These are phyloP conservation scores for Ferdinandea cuprea DNA, from an alignment of 2,888 invertebrate species.

Conservation along the genomic window DNA sequence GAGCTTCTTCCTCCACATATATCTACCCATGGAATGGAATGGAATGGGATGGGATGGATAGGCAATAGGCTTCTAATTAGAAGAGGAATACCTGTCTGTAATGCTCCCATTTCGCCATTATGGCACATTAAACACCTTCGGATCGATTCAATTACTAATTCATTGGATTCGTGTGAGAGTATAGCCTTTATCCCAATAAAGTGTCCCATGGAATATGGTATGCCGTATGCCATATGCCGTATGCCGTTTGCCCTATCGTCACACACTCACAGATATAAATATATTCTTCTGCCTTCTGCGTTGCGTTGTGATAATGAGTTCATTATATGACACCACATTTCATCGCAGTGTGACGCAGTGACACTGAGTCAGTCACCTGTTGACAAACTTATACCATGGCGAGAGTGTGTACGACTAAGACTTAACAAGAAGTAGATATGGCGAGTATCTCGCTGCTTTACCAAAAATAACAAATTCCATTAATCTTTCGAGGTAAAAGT, in stretches of 20 bases:
- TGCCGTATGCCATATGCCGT: too few relatives aligned
- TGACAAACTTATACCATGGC: slow-evolving; percentile 33
- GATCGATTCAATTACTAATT: slow-evolving; percentile 60
- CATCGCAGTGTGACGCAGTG: slow-evolving; percentile 8
- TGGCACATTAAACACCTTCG: slow-evolving; percentile 56
- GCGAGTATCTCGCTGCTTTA: slow-evolving; percentile 22
- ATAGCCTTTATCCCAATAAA: slow-evolving; percentile 4
- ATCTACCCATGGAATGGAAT: too few relatives aligned
- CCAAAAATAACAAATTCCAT: slow-evolving; percentile 46
- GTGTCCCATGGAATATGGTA: background rate
- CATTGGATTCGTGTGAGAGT: slow-evolving; percentile 40
- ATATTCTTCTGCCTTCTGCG: background rate
- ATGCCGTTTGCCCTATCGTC: too few relatives aligned
- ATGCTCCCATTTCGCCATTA: slow-evolving; percentile 16
- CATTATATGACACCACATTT: slow-evolving; percentile 37
- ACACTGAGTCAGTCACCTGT: slow-evolving; percentile 11
- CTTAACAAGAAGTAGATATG: too few relatives aligned
- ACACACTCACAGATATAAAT: too few relatives aligned
- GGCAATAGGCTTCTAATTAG: slow-evolving; percentile 16
- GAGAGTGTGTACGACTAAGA: background rate
- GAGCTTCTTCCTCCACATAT: background rate
- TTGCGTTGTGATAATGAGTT: slow-evolving; percentile 30
- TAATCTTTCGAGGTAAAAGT: slow-evolving; percentile 60
- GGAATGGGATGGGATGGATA: too few relatives aligned
- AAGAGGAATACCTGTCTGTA: slow-evolving; percentile 11